phyloP scores from a whole-genome alignment of 2,113 vertebrate species.

The Oryzias javanicus region DNA sequence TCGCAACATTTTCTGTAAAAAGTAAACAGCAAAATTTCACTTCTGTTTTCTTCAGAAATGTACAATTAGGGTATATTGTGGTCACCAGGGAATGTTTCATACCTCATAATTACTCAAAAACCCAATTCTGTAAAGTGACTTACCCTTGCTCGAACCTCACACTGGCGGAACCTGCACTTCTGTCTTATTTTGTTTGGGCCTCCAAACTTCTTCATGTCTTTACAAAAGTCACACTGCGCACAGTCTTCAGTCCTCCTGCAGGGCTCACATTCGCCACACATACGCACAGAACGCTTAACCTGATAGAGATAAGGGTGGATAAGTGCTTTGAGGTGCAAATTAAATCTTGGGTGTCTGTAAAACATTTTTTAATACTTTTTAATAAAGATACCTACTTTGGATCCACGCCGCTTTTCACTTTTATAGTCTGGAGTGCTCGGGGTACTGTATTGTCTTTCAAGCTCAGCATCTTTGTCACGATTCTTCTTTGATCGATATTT shows the following conservation, averaged over 20 bases:
- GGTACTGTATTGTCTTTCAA: constrained; percentile 72
- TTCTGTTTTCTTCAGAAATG: neutral
- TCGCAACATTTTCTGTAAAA: constrained; percentile 85
- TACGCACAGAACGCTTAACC: constrained; percentile 91
- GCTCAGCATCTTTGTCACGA: constrained; percentile 74
- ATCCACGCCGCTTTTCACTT: constrained; percentile 76
- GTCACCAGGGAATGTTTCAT: too few relatives aligned
- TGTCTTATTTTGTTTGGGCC: constrained; percentile 96
- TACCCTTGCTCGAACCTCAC: constrained; percentile 91
- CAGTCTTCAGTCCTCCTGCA: constrained; percentile 91
- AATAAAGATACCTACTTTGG: constrained; percentile 63
- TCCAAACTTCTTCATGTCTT: constrained; percentile 99
- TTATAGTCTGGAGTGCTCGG: constrained; percentile 73
- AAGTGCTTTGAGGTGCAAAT: neutral
- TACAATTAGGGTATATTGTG: too few relatives aligned
- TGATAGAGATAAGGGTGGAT: constrained; percentile 37
- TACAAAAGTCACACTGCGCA: constrained; percentile 93
- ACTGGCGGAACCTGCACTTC: constrained; percentile 92
- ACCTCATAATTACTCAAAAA: neutral
- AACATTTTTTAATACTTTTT: neutral
- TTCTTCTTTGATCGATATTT: constrained; percentile 87
- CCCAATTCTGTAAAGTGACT: constrained; percentile 27
- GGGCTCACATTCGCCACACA: constrained; percentile 95
- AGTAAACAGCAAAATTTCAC: constrained; percentile 4
- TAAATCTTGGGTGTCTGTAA: neutral